Evolutionary conservation across 2,113 vertebrate species (phyloP).

Genomic region (Hipposideros armiger): DNA sequence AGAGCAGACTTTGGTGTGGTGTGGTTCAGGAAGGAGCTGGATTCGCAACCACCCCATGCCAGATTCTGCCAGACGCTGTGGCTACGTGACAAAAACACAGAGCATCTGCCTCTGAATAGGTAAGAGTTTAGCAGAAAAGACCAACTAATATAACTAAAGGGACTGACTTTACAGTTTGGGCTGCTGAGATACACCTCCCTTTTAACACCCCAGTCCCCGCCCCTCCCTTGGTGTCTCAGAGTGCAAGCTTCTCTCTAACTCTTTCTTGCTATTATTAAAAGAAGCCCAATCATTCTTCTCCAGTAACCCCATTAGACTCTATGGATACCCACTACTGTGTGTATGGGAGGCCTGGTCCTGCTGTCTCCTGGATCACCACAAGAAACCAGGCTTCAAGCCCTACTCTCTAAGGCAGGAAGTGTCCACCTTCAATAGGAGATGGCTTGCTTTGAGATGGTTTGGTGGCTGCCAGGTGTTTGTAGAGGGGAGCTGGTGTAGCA

Average conservation of each 20-base stretch:
- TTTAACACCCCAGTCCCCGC: too few species aligned
- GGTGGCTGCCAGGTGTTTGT: background rate
- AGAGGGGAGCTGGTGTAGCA: background rate
- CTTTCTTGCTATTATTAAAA: background rate
- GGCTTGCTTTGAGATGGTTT: background rate
- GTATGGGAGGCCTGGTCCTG: background rate
- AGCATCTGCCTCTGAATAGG: background rate
- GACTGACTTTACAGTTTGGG: background rate
- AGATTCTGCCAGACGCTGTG: background rate
- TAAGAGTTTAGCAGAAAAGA: background rate
- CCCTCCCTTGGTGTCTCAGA: background rate
- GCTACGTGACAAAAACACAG: background rate
- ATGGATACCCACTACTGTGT: background rate
- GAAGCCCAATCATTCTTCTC: background rate
- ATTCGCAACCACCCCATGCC: background rate
- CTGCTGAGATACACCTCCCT: background rate
- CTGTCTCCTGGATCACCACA: background rate
- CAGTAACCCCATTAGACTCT: background rate
- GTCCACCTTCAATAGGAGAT: background rate
- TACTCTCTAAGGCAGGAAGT: background rate
- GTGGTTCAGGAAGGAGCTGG: background rate
- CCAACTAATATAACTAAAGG: background rate
- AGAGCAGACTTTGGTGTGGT: background rate
- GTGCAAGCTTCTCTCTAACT: background rate
- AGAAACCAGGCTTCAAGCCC: background rate